Base-by-base conservation (phyloP, 2,113 vertebrate genomes). In the Cinclus mexicanus region DNA sequence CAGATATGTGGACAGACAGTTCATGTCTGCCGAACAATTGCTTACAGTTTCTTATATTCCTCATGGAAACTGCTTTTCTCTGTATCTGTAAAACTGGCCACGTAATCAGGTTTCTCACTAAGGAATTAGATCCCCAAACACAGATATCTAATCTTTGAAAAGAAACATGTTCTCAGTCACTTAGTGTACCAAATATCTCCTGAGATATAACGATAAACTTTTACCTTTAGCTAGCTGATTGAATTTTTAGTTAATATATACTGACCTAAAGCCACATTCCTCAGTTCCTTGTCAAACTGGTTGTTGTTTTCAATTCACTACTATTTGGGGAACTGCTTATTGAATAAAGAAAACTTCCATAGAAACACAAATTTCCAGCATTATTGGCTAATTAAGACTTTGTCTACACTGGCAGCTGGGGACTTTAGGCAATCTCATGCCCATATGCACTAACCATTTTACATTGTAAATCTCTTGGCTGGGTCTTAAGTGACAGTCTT, bases 401-500 rank as follows among this genome's bases (percentile, higher is more conserved):
- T 94, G 94, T 96, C 96, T 97, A 89, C 52, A 0, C 94, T 74
- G 86, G 94, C 96, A 97, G 96, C 96, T 96, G 96, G 94, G 96
- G 89, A 96, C 95, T 96, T 95, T 86, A 96, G 92, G 94, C 96
- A 94, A 95, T 96, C 91, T 97, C 83, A 69, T 70, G 86, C 89
- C 95, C 96, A 97, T 96, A 97, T 97, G 96, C 93, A 96, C 96
- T 70, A 83, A 83, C 96, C 90, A 96, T 97, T 97, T 97, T 97
- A 97, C 96, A 97, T 94, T 97, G 96, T 96, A 97, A 97, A 97
- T 97, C 95, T 96, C 89, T 97, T 97, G 96, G 96, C 96, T 94
- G 55, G 94, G 76, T 92, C 94, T 97, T 96, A 96, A 95, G 96
- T 97, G 96, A 96, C 89, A 97, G 95, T 87, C 95, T 97, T 95